Evolutionary conservation across 2,797 vertebrate genomes (phyloP).

Genomic region (Prionace glauca): DNA sequence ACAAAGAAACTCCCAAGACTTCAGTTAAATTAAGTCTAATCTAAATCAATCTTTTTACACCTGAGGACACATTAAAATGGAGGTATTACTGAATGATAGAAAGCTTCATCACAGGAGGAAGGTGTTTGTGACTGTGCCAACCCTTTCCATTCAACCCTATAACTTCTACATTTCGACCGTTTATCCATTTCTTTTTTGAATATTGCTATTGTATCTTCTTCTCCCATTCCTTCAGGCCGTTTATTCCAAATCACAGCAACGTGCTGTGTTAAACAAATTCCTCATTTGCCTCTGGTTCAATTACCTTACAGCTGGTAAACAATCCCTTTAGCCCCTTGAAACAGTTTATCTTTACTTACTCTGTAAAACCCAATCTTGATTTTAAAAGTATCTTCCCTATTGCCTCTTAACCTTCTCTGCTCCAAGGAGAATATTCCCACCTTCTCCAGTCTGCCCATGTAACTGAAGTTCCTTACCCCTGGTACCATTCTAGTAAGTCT

Average conservation of each 20-base stretch:
- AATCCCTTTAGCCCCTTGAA: neutral
- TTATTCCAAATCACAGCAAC: neutral
- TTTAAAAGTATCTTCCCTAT: neutral
- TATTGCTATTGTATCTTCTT: neutral
- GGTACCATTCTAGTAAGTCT: neutral
- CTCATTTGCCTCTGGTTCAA: neutral
- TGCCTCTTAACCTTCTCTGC: neutral
- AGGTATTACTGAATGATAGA: neutral
- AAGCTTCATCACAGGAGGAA: neutral
- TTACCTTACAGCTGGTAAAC: neutral
- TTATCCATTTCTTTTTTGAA: neutral
- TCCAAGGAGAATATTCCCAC: neutral
- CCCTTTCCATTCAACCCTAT: neutral
- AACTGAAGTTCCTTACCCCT: neutral
- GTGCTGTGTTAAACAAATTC: neutral
- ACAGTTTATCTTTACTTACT: neutral
- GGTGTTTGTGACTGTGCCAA: too few species aligned
- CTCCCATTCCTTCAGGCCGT: neutral
- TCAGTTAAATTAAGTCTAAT: neutral
- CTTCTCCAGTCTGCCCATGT: neutral
- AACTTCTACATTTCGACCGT: neutral
- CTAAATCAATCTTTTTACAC: neutral
- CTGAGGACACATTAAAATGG: neutral
- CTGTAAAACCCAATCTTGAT: neutral
- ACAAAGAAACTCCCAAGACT: neutral